phyloP scores from a whole-genome alignment of 2,797 vertebrate species.

The Enteromius afrohamiltoni region DNA sequence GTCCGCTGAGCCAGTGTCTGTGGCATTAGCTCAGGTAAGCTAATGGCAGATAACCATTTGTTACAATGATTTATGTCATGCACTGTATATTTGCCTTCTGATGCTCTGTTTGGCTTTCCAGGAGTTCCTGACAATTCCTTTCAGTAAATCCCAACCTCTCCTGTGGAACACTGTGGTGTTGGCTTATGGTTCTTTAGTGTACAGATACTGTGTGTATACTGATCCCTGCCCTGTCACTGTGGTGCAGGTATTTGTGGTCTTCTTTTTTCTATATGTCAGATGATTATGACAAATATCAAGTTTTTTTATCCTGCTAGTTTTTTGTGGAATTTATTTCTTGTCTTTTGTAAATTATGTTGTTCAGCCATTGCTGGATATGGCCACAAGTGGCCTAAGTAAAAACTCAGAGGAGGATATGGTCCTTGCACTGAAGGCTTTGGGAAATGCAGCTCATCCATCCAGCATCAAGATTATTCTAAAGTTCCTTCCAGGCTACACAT shows the following conservation, averaged over 20 bases:
- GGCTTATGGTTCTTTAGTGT: slow-evolving; percentile 82
- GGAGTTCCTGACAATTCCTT: slow-evolving; percentile 77
- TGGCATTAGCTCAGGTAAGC: slow-evolving; percentile 75
- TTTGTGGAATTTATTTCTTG: neutral
- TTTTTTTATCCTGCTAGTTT: neutral
- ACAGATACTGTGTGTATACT: slow-evolving; percentile 76
- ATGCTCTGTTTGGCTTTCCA: slow-evolving; percentile 58
- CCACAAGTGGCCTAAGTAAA: slow-evolving; percentile 72
- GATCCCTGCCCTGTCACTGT: slow-evolving; percentile 73
- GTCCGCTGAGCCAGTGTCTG: slow-evolving; percentile 64
- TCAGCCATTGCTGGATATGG: slow-evolving; percentile 84
- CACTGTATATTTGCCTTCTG: neutral
- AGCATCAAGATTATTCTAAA: slow-evolving; percentile 85
- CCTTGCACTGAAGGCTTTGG: slow-evolving; percentile 83
- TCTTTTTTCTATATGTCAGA: neutral
- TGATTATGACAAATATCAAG: neutral
- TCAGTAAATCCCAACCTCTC: slow-evolving; percentile 64
- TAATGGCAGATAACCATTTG: neutral
- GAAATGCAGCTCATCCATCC: slow-evolving; percentile 83
- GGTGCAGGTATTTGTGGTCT: slow-evolving; percentile 78
- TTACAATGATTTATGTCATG: neutral
- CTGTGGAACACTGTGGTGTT: slow-evolving; percentile 78
- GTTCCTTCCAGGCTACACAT: slow-evolving; percentile 79
- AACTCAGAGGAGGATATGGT: slow-evolving; percentile 78
- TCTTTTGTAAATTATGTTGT: slow-evolving; percentile 13